Conservation (phyloP, 1,140 invertebrate genomes). For the Pseudomyrmex gracilis region DNA sequence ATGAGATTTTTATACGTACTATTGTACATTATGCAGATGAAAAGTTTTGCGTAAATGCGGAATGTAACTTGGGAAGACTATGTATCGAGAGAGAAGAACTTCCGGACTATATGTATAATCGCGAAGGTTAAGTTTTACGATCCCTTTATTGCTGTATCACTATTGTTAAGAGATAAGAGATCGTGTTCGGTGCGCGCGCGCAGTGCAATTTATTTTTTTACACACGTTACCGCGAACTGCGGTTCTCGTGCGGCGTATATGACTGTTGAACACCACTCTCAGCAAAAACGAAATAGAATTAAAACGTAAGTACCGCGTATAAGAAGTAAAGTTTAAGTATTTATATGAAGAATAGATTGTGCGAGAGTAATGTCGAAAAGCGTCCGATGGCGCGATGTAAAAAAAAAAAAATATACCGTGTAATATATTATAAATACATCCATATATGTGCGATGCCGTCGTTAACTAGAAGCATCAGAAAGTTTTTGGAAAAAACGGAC, state of each 20-base stretch:
- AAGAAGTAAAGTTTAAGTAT: slow-evolving; percentile 61
- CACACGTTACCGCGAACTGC: neutral
- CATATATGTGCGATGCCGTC: slow-evolving; percentile 30
- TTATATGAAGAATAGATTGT: slow-evolving; percentile 51
- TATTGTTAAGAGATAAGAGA: slow-evolving; percentile 17
- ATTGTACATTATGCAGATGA: slow-evolving; percentile 26
- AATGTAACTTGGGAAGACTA: slow-evolving; percentile 31
- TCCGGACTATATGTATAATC: slow-evolving; percentile 7
- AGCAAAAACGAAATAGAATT: slow-evolving; percentile 45
- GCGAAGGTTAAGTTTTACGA: slow-evolving; percentile 7
- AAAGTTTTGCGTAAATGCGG: slow-evolving; percentile 13
- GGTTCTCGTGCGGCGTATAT: slow-evolving; percentile 37
- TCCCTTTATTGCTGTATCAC: slow-evolving; percentile 4
- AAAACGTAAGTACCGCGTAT: slow-evolving; percentile 38
- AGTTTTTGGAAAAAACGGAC: slow-evolving; percentile 27
- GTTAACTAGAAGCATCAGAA: slow-evolving; percentile 46
- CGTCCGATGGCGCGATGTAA: neutral
- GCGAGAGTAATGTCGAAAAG: neutral
- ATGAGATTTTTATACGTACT: slow-evolving; percentile 44
- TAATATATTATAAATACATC: slow-evolving; percentile 46
- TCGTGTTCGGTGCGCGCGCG: neutral
- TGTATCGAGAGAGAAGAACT: slow-evolving; percentile 28
- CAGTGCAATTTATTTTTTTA: slow-evolving; percentile 23
- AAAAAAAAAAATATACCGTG: slow-evolving; percentile 9
- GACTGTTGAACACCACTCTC: slow-evolving; percentile 34